Conservation (phyloP, 2,888 invertebrate genomes). For the Andrena praecox region DNA sequence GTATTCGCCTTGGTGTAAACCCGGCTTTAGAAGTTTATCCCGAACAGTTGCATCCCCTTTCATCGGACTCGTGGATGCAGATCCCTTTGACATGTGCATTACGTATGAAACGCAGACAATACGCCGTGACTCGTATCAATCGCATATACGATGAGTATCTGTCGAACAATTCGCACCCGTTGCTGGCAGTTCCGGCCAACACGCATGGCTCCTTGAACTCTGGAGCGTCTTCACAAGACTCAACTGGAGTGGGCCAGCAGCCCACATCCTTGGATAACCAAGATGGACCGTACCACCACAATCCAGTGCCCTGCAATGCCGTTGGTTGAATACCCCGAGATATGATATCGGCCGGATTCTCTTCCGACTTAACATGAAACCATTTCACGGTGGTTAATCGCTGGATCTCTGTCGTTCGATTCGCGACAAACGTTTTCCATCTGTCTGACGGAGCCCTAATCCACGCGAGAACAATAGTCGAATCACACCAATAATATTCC, state of each 20-base stretch:
- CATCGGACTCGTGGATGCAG: no score
- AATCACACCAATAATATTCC: no score
- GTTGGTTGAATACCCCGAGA: not conserved
- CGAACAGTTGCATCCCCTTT: no score
- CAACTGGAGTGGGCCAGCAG: not conserved
- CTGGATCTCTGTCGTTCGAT: not conserved
- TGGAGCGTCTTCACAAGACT: accelerated
- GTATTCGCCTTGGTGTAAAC: no score
- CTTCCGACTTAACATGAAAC: not conserved
- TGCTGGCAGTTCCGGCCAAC: not conserved
- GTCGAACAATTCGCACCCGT: not conserved
- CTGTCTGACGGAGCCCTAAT: not conserved
- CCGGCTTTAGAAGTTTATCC: not conserved
- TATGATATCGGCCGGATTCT: slow-evolving; percentile 2
- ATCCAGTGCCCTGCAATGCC: not conserved
- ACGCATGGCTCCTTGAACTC: not conserved
- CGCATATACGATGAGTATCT: not conserved
- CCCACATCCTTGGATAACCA: not conserved
- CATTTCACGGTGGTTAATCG: not conserved
- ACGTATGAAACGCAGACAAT: not conserved
- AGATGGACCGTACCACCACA: not conserved
- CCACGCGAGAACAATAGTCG: no score
- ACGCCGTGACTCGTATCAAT: not conserved
- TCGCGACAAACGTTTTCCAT: not conserved
- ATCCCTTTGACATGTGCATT: not conserved